Percentiles rank a stretch among this genome's conserved stretches.
phyloP scores from a whole-genome alignment of 1,140 invertebrate genomes.

The Zeugodacus cucurbitae region DNA sequence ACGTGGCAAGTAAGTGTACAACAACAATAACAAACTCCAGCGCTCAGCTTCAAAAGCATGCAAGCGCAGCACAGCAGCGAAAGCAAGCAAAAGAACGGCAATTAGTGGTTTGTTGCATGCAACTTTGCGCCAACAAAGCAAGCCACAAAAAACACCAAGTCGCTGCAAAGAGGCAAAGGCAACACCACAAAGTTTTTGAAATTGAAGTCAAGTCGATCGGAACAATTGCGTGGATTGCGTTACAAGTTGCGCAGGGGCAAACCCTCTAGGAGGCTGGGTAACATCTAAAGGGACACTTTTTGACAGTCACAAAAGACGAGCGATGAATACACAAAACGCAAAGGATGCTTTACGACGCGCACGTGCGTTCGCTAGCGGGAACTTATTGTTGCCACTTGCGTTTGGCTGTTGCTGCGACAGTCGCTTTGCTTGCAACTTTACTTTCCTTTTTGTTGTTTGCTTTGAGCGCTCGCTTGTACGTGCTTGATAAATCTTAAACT shows the following conservation, averaged over 20 bases:
- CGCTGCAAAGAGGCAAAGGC: neutral
- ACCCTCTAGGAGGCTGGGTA: neutral
- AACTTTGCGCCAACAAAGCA: constrained; percentile 9
- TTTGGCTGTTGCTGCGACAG: neutral
- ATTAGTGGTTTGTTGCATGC: constrained; percentile 33
- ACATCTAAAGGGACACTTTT: constrained; percentile 3
- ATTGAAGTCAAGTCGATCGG: constrained; percentile 27
- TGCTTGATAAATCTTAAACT: neutral
- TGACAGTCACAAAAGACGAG: neutral
- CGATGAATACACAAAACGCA: neutral
- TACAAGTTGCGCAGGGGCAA: neutral
- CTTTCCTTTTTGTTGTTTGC: neutral
- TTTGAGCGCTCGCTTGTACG: neutral
- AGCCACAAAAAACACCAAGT: neutral
- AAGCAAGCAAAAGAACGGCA: neutral
- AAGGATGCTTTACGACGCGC: neutral
- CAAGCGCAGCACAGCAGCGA: neutral
- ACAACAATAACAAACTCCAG: neutral
- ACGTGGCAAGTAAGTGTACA: neutral
- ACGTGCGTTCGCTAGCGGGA: neutral
- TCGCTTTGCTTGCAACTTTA: neutral
- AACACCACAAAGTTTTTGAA: too few species aligned
- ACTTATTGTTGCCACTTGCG: neutral
- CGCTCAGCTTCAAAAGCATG: neutral
- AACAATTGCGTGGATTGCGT: neutral